Evolutionary conservation across 2,797 vertebrate genomes (phyloP).

Genomic region (Sebastes flavidus): DNA sequence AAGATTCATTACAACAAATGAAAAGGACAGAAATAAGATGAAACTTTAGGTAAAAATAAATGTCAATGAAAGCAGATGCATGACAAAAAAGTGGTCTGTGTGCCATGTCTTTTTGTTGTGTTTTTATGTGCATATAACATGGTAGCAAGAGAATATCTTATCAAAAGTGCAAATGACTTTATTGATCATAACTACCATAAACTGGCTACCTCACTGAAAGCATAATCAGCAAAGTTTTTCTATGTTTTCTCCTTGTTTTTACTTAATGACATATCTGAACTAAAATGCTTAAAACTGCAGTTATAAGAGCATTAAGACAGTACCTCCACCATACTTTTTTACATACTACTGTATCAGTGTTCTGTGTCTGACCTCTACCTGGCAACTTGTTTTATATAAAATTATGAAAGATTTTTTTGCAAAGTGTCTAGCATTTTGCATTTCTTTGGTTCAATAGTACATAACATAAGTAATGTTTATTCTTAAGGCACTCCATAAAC

Average conservation of each 20-base stretch:
- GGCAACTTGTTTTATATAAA: slow-evolving; percentile 27
- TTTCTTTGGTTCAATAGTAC: slow-evolving; percentile 52
- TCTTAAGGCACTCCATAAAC: slow-evolving; percentile 60
- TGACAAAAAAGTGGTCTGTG: slow-evolving; percentile 56
- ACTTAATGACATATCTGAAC: slow-evolving; percentile 2
- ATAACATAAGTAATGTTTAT: slow-evolving; percentile 21
- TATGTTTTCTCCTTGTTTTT: background rate
- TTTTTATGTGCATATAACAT: slow-evolving; percentile 73
- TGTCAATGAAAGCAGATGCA: slow-evolving; percentile 54
- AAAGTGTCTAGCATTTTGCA: slow-evolving; percentile 60
- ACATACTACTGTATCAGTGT: slow-evolving; percentile 46
- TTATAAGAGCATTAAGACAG: slow-evolving; percentile 54
- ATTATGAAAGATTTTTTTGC: slow-evolving; percentile 31
- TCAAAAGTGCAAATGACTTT: slow-evolving; percentile 78
- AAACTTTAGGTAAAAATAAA: slow-evolving; percentile 24
- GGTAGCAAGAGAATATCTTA: slow-evolving; percentile 50
- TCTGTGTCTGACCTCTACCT: slow-evolving; percentile 34
- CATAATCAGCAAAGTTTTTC: background rate
- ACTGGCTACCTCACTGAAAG: background rate
- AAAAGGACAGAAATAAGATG: slow-evolving; percentile 33
- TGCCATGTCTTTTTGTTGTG: slow-evolving; percentile 50
- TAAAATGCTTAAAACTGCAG: slow-evolving; percentile 66
- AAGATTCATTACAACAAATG: slow-evolving; percentile 40
- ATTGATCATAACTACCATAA: slow-evolving; percentile 39
- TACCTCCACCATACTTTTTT: slow-evolving; percentile 47